Evolutionary conservation across 2,888 invertebrate species (phyloP).

Genomic region (Microctonus aethiopoides): DNA sequence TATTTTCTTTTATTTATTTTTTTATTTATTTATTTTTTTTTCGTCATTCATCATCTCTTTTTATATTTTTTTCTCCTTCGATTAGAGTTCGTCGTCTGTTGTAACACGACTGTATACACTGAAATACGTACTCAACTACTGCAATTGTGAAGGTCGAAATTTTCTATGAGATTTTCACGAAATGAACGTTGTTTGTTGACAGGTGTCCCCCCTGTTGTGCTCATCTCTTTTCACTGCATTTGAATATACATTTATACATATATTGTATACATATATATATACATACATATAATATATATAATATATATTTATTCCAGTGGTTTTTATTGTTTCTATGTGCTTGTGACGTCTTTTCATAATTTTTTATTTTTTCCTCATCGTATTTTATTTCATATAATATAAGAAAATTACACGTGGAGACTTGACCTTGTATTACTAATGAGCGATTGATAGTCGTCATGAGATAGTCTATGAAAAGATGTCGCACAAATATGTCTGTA

Average conservation of each 20-base stretch:
- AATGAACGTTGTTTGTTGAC: slow-evolving; percentile 42
- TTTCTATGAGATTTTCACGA: slow-evolving; percentile 25
- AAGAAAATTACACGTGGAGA: slow-evolving; percentile 8
- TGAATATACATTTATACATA: too few species aligned
- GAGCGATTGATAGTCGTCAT: not conserved
- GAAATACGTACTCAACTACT: not conserved
- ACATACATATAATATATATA: too few species aligned
- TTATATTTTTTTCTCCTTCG: not conserved
- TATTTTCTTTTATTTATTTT: not conserved
- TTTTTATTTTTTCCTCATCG: slow-evolving; percentile 9
- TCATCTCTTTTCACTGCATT: not conserved
- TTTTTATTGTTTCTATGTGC: slow-evolving; percentile 13
- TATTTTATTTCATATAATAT: slow-evolving; percentile 9
- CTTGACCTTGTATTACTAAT: not conserved
- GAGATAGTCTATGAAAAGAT: too few species aligned
- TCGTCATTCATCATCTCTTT: not conserved
- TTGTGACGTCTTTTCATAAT: slow-evolving; percentile 4
- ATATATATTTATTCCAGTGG: not conserved
- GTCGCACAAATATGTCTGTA: too few species aligned
- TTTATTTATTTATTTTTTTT: not conserved
- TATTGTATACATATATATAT: too few species aligned
- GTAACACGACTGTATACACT: not conserved
- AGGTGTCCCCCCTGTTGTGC: slow-evolving; percentile 36
- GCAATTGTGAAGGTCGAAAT: slow-evolving; percentile 23
- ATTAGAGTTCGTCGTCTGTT: not conserved